Percentiles rank a stretch among this genome's conserved stretches.
These are phyloP conservation scores for Hydraecia micacea DNA, from an alignment of 2,888 invertebrate species.

Conservation along the genomic window DNA sequence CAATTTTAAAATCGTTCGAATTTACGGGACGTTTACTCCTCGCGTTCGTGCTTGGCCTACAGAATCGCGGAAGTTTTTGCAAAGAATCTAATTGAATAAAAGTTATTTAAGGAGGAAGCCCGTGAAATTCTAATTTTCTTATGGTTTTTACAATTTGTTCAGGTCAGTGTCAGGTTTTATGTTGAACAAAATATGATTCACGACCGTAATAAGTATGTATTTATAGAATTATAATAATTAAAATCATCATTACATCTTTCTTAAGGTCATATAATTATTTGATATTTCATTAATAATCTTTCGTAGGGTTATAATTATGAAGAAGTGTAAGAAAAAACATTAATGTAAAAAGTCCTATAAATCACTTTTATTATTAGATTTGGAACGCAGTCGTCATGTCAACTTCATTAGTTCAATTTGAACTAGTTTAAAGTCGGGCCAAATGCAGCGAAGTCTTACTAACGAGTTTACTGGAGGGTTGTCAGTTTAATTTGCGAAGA, in stretches of 20 bases:
- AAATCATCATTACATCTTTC: too few relatives aligned
- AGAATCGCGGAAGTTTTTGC: not conserved
- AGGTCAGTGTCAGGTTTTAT: not conserved
- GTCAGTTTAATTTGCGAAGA: constrained; percentile 55
- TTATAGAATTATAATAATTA: too few relatives aligned
- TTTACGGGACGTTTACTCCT: not conserved
- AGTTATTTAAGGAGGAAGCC: not conserved
- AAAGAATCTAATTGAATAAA: not conserved
- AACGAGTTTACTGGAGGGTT: constrained; percentile 40
- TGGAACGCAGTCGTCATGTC: constrained; percentile 18
- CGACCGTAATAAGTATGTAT: too few relatives aligned
- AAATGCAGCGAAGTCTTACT: constrained; percentile 50
- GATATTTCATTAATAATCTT: too few relatives aligned
- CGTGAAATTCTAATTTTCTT: not conserved
- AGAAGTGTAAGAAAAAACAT: not conserved
- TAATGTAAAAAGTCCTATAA: not conserved
- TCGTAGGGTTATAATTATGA: not conserved
- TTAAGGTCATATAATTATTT: too few relatives aligned
- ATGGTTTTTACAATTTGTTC: not conserved
- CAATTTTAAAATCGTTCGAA: not conserved
- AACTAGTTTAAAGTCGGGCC: constrained; percentile 47
- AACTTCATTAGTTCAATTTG: constrained; percentile 45
- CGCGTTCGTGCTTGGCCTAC: not conserved
- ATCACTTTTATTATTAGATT: not conserved
- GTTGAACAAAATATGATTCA: too few relatives aligned